Conservation (phyloP, 1,140 invertebrate genomes). For the Papilio dardanus region DNA sequence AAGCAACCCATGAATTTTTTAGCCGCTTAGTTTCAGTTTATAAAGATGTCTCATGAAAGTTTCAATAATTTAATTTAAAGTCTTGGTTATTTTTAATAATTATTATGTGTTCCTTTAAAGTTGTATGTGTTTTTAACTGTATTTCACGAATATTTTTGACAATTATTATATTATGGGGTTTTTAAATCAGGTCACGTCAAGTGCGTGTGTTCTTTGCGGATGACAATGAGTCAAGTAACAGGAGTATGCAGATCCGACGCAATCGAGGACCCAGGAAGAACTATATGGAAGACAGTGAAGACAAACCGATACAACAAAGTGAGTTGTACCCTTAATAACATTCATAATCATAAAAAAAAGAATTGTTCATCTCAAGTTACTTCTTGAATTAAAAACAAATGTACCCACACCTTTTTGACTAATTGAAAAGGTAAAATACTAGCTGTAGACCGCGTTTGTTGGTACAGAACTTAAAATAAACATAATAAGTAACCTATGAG, state of each 20-base stretch:
- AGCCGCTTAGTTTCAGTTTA: too few species aligned
- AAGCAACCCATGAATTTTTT: too few species aligned
- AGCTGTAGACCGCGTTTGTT: too few species aligned
- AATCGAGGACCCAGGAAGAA: constrained; percentile 75
- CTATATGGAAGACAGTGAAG: constrained; percentile 81
- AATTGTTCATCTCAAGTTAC: background rate
- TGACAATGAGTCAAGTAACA: constrained; percentile 69
- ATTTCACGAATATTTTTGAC: background rate
- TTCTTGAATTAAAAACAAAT: background rate
- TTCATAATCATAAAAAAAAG: background rate
- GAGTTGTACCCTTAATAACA: constrained; percentile 39
- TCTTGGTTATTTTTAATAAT: too few species aligned
- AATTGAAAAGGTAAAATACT: too few species aligned
- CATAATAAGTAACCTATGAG: too few species aligned
- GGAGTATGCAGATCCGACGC: constrained; percentile 65
- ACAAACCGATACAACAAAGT: constrained; percentile 81
- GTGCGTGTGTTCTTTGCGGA: constrained; percentile 80
- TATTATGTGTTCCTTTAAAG: too few species aligned
- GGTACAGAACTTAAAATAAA: too few species aligned
- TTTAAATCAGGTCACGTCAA: constrained; percentile 67
- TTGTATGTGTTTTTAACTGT: too few species aligned
- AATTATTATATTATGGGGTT: background rate
- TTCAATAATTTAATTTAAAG: too few species aligned
- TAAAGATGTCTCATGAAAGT: too few species aligned
- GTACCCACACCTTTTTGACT: too few species aligned